Evolutionary conservation across 2,797 vertebrate genomes (phyloP).

Genomic region (Halcyon leucocephala): DNA sequence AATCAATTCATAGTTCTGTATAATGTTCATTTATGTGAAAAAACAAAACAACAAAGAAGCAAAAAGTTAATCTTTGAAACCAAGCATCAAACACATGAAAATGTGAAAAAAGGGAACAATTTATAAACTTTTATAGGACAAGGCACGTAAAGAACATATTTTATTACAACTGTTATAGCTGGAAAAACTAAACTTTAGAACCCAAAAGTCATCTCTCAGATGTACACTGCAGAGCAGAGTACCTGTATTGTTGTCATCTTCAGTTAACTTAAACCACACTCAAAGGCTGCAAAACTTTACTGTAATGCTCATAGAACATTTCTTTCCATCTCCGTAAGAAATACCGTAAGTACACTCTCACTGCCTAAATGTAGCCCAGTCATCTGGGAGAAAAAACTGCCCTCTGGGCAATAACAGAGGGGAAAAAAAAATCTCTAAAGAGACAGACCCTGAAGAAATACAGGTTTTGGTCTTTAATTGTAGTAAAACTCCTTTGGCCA

Average conservation of each 20-base stretch:
- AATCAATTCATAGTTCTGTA: conserved; percentile 59
- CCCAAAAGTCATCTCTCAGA: not conserved
- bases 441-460: not conserved
- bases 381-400: not conserved
- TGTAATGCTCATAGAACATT: not conserved
- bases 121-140: not conserved
- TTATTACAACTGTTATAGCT: not conserved
- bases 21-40: not conserved
- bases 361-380: not conserved
- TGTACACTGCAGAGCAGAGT: not conserved
- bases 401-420: not conserved
- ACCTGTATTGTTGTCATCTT: not conserved
- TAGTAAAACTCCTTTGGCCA: not conserved
- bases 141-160: not conserved
- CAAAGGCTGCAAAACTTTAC: not conserved
- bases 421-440: not conserved
- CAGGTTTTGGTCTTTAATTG: not conserved
- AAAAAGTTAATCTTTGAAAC: conserved; percentile 7
- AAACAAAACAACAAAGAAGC: not conserved
- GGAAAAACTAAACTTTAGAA: not conserved
- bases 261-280: not conserved
- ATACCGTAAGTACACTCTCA: not conserved
- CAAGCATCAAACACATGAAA: not conserved
- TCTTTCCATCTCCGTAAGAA: not conserved
- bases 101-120: not conserved